These are phyloP conservation scores for Rhipidura dahli DNA, from an alignment of 2,113 vertebrate genomes.

Conservation along the genomic window DNA sequence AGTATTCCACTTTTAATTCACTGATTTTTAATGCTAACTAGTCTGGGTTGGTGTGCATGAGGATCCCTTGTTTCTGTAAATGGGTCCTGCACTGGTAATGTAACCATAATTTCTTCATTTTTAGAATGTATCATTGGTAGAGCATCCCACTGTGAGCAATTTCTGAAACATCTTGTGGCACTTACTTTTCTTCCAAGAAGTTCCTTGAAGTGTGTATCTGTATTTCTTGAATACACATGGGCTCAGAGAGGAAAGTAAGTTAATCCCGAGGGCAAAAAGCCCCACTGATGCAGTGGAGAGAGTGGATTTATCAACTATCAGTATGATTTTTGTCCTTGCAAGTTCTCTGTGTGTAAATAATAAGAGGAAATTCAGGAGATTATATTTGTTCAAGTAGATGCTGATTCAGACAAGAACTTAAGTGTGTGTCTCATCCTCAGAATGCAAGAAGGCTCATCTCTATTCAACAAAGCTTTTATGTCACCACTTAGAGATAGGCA, in stretches of 20 bases:
- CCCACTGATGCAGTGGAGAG: background rate
- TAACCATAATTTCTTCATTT: background rate
- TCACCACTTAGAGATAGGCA: background rate
- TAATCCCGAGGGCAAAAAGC: background rate
- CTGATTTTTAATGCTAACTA: background rate
- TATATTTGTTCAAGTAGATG: constrained; percentile 46
- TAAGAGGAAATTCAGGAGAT: background rate
- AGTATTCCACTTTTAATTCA: background rate
- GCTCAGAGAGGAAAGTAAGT: background rate
- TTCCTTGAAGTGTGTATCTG: background rate
- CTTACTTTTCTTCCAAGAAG: background rate
- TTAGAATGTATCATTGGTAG: background rate
- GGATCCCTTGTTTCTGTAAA: background rate
- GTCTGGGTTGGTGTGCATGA: rapidly evolving
- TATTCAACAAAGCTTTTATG: constrained; percentile 34
- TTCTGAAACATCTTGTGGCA: background rate
- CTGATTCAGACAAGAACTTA: constrained; percentile 34
- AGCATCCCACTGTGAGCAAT: background rate
- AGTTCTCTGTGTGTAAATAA: background rate
- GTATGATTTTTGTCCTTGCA: background rate
- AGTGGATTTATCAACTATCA: background rate
- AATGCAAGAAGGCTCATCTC: background rate
- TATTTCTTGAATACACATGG: background rate
- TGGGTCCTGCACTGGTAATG: background rate
- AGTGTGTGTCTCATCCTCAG: background rate